Conservation (phyloP, 2,888 invertebrate genomes). For the Onthophagus sagittarius region DNA sequence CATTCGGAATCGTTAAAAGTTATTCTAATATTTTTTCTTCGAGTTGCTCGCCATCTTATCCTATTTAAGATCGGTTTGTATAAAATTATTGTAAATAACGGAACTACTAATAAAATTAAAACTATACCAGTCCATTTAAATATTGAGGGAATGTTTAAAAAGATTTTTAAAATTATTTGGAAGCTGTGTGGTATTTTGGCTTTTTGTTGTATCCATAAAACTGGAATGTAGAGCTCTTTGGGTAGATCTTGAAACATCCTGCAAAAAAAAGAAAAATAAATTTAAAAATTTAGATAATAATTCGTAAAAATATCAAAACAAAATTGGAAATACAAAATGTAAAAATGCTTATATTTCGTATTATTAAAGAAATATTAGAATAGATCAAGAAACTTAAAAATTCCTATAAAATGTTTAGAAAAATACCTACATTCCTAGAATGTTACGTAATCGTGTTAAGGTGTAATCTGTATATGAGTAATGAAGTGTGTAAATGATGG, state of each 20-base stretch:
- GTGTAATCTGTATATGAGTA: no score
- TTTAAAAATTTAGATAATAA: background rate
- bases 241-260: slow-evolving; percentile 15
- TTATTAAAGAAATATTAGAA: no score
- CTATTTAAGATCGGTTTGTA: slow-evolving; percentile 1
- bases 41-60: background rate
- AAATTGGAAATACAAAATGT: no score
- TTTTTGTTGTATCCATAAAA: slow-evolving; percentile 18
- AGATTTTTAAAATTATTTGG: slow-evolving; percentile 14
- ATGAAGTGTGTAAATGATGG: no score
- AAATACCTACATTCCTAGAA: no score
- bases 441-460: no score
- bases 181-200: slow-evolving; percentile 12
- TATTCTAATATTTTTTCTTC: slow-evolving; percentile 6
- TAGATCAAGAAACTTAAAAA: no score
- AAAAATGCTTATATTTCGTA: no score
- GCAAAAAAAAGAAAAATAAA: background rate
- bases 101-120: slow-evolving; percentile 11
- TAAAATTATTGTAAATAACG: slow-evolving; percentile 1
- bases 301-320: no score
- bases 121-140: slow-evolving; percentile 10
- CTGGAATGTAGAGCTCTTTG: slow-evolving; percentile 13
- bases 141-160: slow-evolving; percentile 12
- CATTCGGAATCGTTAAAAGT: slow-evolving; percentile 7
- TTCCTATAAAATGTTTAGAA: no score